Evolutionary conservation across 1,140 invertebrate genomes (phyloP), one percentile per base, ranked within the genome.

Genomic region (Globodera rostochiensis): DNA sequence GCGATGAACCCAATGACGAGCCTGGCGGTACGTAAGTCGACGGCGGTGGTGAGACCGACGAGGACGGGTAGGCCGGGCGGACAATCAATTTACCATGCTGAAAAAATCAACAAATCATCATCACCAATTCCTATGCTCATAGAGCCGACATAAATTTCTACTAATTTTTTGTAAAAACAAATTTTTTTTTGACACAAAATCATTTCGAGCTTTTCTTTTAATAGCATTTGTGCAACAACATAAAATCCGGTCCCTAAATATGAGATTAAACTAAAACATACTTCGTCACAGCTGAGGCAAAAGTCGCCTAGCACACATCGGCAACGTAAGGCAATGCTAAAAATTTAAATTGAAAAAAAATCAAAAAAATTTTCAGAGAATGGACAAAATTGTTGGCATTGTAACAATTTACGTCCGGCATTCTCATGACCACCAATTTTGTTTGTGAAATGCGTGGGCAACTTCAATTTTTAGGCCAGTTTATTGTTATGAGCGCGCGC

Each of bases 201-300:
- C n/a, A n/a, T n/a, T n/a, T n/a, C n/a, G n/a, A n/a, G n/a, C n/a
- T n/a, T n/a, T n/a, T n/a, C n/a, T n/a, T n/a, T n/a, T n/a, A n/a
- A n/a, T n/a, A n/a, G n/a, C n/a, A n/a, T n/a, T n/a, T n/a, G n/a
- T n/a, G n/a, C n/a, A n/a, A n/a, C n/a, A n/a, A n/a, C n/a, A n/a
- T n/a, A n/a, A n/a, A n/a, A n/a, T n/a, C n/a, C n/a, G n/a, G n/a
- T n/a, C n/a, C n/a, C n/a, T n/a, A n/a, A n/a, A n/a, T n/a, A n/a
- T 36, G 25, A 36, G 25, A 36, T 36, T 36, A 36, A 36, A 36
- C 25, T 2, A 2, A 19, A 15, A 60, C 57, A 15, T 77, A 95
- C 96, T 88, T 98, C 96, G 91, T 98, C 96, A 92, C 95, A 98
- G 71, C 95, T 97, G 95, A 98, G 97, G 90, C 97, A 98, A 90